Percentiles rank a stretch among this genome's conserved stretches.
Conservation (phyloP, 2,113 vertebrate genomes). For the Peromyscus leucopus region DNA sequence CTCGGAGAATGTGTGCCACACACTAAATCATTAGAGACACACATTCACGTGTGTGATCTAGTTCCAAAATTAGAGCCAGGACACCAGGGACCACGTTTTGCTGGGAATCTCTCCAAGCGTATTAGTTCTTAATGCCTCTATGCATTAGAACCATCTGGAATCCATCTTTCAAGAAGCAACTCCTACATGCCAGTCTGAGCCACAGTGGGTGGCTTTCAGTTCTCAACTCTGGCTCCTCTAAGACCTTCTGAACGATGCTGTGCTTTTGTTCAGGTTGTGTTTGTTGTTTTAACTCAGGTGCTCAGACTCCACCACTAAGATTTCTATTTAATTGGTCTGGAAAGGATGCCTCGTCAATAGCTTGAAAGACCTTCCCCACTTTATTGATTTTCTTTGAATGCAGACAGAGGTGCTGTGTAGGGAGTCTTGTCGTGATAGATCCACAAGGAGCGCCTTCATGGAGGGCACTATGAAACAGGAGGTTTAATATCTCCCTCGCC, state of each 20-base stretch:
- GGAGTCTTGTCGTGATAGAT: background rate
- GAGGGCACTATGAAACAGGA: background rate
- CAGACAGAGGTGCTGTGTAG: background rate
- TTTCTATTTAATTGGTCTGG: conserved; percentile 24
- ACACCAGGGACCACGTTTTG: background rate
- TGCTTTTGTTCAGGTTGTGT: background rate
- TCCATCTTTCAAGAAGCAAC: conserved; percentile 1
- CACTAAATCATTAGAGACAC: background rate
- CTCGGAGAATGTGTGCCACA: background rate
- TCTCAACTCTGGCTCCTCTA: background rate
- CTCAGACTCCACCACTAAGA: background rate
- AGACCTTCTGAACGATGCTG: background rate
- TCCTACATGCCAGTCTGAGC: background rate
- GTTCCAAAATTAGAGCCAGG: background rate
- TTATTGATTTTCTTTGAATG: background rate
- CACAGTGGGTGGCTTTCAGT: too few species aligned
- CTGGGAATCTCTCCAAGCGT: background rate
- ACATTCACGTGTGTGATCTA: background rate
- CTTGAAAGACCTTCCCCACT: background rate
- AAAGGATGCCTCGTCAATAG: background rate
- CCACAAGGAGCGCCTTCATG: background rate
- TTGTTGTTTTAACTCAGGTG: background rate
- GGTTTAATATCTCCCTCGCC: background rate
- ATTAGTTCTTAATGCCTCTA: background rate
- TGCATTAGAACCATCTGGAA: background rate